A percentile compares a stretch with the other conserved stretches of the same genome.
Evolutionary conservation across 1,140 invertebrate species (phyloP).

Genomic region (Globodera ellingtonae): DNA sequence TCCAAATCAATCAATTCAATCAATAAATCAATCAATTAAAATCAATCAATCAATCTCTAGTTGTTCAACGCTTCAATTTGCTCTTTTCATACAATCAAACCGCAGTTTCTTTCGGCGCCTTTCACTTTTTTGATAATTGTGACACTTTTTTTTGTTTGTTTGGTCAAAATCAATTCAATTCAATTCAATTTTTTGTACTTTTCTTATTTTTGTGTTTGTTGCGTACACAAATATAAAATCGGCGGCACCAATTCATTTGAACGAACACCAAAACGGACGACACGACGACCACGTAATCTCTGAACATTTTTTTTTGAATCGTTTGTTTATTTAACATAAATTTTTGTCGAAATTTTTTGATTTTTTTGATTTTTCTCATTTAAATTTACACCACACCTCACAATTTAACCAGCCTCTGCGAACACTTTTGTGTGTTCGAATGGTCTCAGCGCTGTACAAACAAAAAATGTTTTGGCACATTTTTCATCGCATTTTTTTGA

Average conservation of each 20-base stretch:
- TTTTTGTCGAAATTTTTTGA: neutral
- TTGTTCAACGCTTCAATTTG: neutral
- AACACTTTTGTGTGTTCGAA: slow-evolving; percentile 7
- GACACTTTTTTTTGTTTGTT: neutral
- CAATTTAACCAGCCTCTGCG: neutral
- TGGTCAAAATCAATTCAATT: neutral
- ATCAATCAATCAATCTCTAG: too few species aligned
- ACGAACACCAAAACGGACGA: too few species aligned
- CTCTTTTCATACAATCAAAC: neutral
- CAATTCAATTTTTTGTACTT: neutral
- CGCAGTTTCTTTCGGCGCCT: neutral
- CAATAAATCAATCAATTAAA: too few species aligned
- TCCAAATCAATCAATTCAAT: too few species aligned
- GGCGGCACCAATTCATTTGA: too few species aligned
- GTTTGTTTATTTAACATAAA: too few species aligned
- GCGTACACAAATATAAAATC: too few species aligned
- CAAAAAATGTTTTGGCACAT: neutral
- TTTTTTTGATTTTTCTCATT: neutral
- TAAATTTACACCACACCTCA: neutral
- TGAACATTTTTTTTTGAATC: too few species aligned
- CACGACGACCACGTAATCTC: too few species aligned
- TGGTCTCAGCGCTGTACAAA: slow-evolving; percentile 15
- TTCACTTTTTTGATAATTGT: neutral
- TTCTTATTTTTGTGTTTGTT: neutral
- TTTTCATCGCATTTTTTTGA: neutral